phyloP scores from a whole-genome alignment of 1,140 invertebrate species.

The Coenobita brevimanus region DNA sequence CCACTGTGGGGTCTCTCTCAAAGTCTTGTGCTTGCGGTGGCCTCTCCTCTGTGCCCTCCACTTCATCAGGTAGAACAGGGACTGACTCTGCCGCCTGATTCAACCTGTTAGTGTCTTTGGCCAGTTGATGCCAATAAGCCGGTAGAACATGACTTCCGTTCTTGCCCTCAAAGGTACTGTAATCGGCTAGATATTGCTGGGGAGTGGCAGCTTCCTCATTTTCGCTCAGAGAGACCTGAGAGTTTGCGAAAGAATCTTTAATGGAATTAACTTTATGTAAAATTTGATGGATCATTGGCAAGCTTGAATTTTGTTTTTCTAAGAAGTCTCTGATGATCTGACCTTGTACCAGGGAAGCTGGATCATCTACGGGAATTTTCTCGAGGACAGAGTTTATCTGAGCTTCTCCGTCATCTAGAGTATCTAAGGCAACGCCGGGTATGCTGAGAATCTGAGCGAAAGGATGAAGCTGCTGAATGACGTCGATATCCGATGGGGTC shows the following conservation, averaged over 20 bases:
- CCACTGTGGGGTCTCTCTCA: background rate
- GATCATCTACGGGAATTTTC: background rate
- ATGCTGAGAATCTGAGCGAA: slow-evolving; percentile 6
- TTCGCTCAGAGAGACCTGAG: background rate
- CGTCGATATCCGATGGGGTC: slow-evolving; percentile 2
- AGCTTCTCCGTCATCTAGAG: background rate
- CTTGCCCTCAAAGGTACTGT: background rate
- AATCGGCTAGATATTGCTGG: background rate
- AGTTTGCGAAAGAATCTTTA: slow-evolving; percentile 12
- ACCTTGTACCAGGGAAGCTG: background rate
- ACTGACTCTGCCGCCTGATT: background rate
- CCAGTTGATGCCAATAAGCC: background rate
- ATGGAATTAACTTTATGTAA: slow-evolving; percentile 13
- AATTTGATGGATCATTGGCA: background rate
- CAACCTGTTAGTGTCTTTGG: background rate
- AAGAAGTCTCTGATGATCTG: background rate
- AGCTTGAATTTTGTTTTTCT: background rate
- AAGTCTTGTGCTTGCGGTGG: background rate
- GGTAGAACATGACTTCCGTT: background rate
- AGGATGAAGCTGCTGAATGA: slow-evolving; percentile 32
- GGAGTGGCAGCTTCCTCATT: background rate
- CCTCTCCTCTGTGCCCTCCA: background rate
- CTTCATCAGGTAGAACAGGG: background rate
- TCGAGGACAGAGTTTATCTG: background rate
- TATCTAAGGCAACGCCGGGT: background rate